phyloP scores from a whole-genome alignment of 2,113 vertebrate genomes.

The Mormoops blainvillei region DNA sequence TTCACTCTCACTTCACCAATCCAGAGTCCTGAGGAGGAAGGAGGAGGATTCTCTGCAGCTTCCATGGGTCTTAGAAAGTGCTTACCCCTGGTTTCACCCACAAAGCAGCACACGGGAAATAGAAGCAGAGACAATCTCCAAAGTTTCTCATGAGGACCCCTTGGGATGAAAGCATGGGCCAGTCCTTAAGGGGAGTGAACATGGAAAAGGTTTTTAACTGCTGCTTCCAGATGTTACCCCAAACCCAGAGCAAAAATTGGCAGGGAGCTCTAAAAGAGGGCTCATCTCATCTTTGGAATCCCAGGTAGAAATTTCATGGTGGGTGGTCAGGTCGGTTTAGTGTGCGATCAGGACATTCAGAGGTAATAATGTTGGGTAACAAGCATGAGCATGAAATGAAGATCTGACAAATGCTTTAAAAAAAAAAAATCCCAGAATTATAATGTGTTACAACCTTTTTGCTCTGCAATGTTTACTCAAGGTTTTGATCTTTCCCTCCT shows the following conservation, averaged over 20 bases:
- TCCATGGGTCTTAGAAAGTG: not conserved
- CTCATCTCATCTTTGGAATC: not conserved
- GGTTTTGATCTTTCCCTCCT: constrained; percentile 41
- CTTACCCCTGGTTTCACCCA: not conserved
- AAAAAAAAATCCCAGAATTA: not conserved
- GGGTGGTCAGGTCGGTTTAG: constrained; percentile 31
- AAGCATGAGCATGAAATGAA: constrained; percentile 43
- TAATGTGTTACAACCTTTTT: not conserved
- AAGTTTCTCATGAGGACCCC: not conserved
- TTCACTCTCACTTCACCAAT: not conserved
- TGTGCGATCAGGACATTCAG: not conserved
- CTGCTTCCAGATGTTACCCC: not conserved
- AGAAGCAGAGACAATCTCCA: not conserved
- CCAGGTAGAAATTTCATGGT: not conserved
- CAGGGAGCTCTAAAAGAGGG: not conserved
- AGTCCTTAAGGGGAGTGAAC: not conserved
- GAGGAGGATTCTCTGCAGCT: not conserved
- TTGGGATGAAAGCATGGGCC: not conserved
- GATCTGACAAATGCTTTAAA: constrained; percentile 31
- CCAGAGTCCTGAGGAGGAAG: not conserved
- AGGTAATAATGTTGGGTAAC: constrained; percentile 9
- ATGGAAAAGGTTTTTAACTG: not conserved
- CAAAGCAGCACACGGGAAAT: not conserved
- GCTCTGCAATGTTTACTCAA: constrained; percentile 33
- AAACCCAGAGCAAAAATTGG: not conserved